A percentile compares a stretch with the other conserved stretches of the same genome.
Conservation (phyloP, 2,888 invertebrate species). For the Sarcophaga carnaria region DNA sequence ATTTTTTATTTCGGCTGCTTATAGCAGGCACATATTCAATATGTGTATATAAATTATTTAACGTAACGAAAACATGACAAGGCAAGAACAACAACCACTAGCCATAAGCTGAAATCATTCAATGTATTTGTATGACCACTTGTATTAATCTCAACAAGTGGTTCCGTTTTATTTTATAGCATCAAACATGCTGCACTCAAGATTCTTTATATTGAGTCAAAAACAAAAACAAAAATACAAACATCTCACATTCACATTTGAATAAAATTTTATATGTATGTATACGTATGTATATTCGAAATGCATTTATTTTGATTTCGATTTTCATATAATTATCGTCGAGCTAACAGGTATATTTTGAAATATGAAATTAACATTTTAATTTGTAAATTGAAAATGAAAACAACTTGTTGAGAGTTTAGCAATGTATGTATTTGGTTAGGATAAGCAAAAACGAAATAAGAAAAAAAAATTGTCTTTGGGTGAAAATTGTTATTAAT, state of each 20-base stretch:
- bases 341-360: constrained; percentile 45
- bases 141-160: constrained; percentile 66
- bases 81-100: constrained; percentile 22
- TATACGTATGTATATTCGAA: background rate
- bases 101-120: constrained; percentile 33
- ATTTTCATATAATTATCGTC: constrained; percentile 4
- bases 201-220: background rate
- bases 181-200: constrained; percentile 37
- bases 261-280: too few relatives aligned
- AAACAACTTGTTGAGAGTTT: constrained; percentile 50
- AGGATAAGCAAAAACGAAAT: too few relatives aligned
- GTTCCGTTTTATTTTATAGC: constrained; percentile 29
- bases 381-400: constrained; percentile 41
- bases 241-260: background rate
- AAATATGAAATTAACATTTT: constrained; percentile 49
- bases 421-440: background rate
- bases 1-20: background rate
- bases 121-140: constrained; percentile 55
- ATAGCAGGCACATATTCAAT: background rate
- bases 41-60: background rate
- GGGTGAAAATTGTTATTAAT: constrained; percentile 25
- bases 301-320: constrained; percentile 51
- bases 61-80: constrained; percentile 20
- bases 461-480: too few relatives aligned
- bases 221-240: background rate